Base-by-base conservation (phyloP, 1,140 invertebrate genomes). In the Drosophila pseudoananassae region DNA sequence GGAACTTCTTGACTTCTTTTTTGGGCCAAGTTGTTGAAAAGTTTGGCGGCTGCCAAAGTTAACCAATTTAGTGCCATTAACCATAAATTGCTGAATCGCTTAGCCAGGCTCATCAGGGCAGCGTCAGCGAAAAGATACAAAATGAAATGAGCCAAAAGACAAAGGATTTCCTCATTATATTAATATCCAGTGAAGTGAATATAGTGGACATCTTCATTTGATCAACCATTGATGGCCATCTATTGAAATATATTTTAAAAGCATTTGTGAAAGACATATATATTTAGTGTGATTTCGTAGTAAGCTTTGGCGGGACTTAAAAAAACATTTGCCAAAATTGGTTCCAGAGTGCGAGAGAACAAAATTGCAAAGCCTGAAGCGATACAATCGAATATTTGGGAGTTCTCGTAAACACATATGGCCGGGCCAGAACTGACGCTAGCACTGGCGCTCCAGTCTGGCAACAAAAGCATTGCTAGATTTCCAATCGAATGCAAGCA, bases 61-160 rank as follows among this genome's bases (percentile, higher is more conserved):
- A 85, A 87, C 82, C 79, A 85, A 85, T 82, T 87, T 87, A 38
- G 82, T 72, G 65, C 29, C 71, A 76, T 76, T 84, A 74, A 73
- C 80, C 45, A 75, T 69, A 73, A 78, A 74, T 83, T 64, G 61
- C 47, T 64, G 50, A 71, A 84, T 76, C 70, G 80, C 71, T 84
- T 75, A 83, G 49, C 25, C 49, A 10, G 12, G 49, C 46, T 50
- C 45, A 50, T 33, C 52, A 43, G 9, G 20, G 38, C 50, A 5
- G 15, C n/a, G 17, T 8, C 10, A 29, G 46, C 23, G 7, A 52
- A 31, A 43, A 8, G 6, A 20, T 20, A 10, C 43, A 3, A 40
- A 25, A 17, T 10, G 10, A 25, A 25, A 14, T 15, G 15, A 1
- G 25, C 5, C 2, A 54, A 54, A 43, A 43, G 20, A 29, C 25